phyloP scores from a whole-genome alignment of 2,113 vertebrate species.

The Thermophis baileyi region DNA sequence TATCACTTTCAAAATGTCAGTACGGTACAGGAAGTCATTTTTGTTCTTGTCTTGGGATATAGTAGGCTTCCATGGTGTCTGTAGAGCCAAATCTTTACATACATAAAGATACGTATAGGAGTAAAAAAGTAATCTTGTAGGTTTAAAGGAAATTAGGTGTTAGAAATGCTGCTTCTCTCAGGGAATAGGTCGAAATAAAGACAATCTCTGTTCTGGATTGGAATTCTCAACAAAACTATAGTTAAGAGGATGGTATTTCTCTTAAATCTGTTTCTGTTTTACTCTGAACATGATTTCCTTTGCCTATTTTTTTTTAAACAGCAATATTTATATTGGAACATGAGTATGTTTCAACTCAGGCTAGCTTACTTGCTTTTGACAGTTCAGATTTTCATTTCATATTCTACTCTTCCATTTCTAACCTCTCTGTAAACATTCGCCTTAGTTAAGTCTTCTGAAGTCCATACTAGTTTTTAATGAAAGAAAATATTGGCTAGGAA shows the following conservation, averaged over 20 bases:
- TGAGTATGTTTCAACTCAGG: neutral
- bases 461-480: neutral
- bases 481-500: slow-evolving; percentile 4
- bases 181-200: neutral
- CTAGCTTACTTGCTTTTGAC: neutral
- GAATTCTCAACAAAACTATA: neutral
- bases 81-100: neutral
- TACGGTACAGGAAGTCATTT: neutral
- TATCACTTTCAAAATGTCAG: neutral
- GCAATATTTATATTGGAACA: slow-evolving; percentile 6
- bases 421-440: neutral
- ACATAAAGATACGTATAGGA: neutral
- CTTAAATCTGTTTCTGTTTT: neutral
- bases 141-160: neutral
- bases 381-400: neutral
- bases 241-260: neutral
- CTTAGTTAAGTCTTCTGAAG: slow-evolving; percentile 7
- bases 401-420: neutral
- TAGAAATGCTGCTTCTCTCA: neutral
- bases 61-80: neutral
- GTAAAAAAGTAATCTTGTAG: neutral
- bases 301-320: neutral
- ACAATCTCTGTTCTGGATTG: neutral
- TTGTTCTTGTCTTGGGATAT: neutral
- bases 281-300: neutral